These are phyloP conservation scores for Natator depressus DNA, from an alignment of 2,113 vertebrate genomes.

Conservation along the genomic window DNA sequence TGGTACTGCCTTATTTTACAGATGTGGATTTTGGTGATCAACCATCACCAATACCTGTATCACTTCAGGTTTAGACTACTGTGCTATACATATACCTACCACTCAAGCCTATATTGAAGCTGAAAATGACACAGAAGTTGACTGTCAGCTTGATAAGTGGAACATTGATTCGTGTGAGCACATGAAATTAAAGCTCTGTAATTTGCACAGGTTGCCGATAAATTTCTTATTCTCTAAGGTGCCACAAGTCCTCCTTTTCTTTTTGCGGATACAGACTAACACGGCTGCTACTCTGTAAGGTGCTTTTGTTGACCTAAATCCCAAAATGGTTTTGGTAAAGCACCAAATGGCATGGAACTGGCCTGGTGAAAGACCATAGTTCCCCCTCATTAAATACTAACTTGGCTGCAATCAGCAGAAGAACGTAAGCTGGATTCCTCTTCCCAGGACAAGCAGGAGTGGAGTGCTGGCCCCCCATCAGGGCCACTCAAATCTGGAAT, in stretches of 20 bases:
- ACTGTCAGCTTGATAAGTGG: neutral
- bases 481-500: neutral
- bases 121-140: neutral
- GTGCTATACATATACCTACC: neutral
- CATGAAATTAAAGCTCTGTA: neutral
- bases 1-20: neutral
- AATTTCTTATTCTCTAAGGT: too few species aligned
- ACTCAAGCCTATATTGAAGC: neutral
- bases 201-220: neutral
- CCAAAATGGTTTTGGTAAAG: neutral
- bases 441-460: neutral
- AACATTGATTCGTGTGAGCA: neutral
- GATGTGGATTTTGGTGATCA: neutral
- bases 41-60: neutral
- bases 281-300: neutral
- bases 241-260: too few species aligned
- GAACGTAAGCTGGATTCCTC: fast-evolving
- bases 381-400: neutral
- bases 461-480: neutral
- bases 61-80: neutral
- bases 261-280: too few species aligned
- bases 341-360: neutral
- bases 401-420: neutral
- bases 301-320: neutral
- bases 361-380: neutral